Evolutionary conservation across 64 coral and sea anemone genomes (phyloP).

Genomic region (Cladopsammia gracilis): DNA sequence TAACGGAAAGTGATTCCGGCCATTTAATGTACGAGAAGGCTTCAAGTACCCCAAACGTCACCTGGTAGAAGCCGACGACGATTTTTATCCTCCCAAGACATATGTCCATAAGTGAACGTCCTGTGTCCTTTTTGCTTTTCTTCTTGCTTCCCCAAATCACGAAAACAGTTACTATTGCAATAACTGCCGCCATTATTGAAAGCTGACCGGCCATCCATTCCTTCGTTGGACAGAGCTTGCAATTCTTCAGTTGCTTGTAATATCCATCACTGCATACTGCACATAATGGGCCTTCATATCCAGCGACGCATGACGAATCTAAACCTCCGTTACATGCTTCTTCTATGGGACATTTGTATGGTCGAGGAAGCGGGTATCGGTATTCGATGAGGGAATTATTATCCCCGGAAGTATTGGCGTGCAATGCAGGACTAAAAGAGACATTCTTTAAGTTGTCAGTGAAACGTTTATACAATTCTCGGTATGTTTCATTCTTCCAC

Average conservation of each 20-base stretch:
- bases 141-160: background rate
- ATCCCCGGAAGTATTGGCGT: background rate
- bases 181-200: background rate
- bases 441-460: background rate
- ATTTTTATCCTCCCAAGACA: no score
- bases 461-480: no score
- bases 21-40: no score
- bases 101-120: no score
- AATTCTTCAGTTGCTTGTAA: background rate
- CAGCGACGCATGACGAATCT: background rate
- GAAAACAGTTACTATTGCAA: background rate
- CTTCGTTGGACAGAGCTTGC: background rate
- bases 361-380: background rate
- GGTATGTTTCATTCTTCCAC: no score
- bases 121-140: background rate
- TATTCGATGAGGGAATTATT: background rate
- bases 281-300: no score
- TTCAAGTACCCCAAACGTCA: no score
- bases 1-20: no score
- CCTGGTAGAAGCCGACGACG: no score
- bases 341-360: background rate
- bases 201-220: background rate
- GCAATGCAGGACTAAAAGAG: no score
- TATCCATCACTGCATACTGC: no score
- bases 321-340: background rate